phyloP scores from a whole-genome alignment of 2,888 invertebrate genomes.

The Plemyria rubiginata region DNA sequence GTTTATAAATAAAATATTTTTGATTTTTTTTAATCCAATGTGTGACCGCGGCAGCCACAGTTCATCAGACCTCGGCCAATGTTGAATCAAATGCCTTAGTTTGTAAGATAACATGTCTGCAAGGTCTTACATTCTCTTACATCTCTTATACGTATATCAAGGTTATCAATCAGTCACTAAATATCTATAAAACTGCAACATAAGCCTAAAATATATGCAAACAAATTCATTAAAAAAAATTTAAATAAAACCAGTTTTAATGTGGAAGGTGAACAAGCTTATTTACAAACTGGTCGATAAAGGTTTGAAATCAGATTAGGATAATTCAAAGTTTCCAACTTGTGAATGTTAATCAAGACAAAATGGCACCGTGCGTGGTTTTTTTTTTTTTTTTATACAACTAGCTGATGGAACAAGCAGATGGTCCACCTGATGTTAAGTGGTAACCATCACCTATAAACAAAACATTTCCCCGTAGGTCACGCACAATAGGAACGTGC shows the following conservation, averaged over 20 bases:
- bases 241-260: not conserved
- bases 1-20: too few relatives aligned
- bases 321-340: not conserved
- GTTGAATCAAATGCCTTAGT: not conserved
- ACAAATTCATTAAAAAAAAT: not conserved
- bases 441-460: too few relatives aligned
- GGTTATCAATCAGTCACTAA: constrained; percentile 18
- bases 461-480: too few relatives aligned
- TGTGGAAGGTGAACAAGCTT: not conserved
- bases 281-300: not conserved
- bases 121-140: constrained; percentile 21
- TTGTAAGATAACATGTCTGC: not conserved
- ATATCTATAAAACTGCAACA: constrained; percentile 14
- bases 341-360: not conserved
- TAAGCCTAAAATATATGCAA: constrained; percentile 8
- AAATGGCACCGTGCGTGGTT: too few relatives aligned
- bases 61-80: not conserved
- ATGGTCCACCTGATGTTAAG: too few relatives aligned
- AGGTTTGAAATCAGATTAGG: not conserved
- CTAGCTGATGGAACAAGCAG: too few relatives aligned
- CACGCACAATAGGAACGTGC: too few relatives aligned
- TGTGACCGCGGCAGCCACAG: too few relatives aligned
- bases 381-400: too few relatives aligned
- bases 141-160: constrained; percentile 16
- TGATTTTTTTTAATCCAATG: too few relatives aligned